These are phyloP conservation scores for Bombylius discolor DNA, from an alignment of 2,888 invertebrate genomes.

Conservation along the genomic window DNA sequence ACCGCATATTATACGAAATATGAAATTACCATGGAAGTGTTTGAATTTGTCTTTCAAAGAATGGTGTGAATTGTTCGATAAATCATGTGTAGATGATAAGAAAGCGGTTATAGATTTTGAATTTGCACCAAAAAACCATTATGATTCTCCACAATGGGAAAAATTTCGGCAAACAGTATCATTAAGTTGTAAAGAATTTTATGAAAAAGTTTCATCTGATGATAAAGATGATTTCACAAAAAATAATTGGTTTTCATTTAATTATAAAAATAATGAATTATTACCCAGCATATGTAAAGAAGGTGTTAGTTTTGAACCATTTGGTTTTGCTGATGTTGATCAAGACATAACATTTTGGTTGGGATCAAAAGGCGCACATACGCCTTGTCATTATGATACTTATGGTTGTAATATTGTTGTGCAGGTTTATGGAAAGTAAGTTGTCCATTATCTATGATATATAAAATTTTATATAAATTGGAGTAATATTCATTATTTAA, in stretches of 20 bases:
- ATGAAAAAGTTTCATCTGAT: background rate
- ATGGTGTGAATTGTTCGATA: conserved; percentile 23
- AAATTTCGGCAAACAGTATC: conserved; percentile 45
- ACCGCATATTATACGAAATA: conserved; percentile 27
- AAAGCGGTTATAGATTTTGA: conserved; percentile 19
- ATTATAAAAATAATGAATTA: conserved; percentile 25
- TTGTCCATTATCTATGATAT: background rate
- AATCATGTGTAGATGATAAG: background rate
- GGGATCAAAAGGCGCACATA: conserved; percentile 74
- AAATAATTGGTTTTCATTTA: conserved; percentile 37
- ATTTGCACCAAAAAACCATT: conserved; percentile 16
- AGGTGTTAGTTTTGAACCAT: conserved; percentile 48
- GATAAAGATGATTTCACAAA: conserved; percentile 22
- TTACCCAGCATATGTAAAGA: conserved; percentile 27
- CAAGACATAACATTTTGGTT: conserved; percentile 76
- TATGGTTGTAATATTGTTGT: conserved; percentile 89
- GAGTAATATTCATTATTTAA: background rate
- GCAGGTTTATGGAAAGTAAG: conserved; percentile 73
- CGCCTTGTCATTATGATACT: conserved; percentile 87
- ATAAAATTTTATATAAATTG: conserved; percentile 1
- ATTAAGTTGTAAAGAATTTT: conserved; percentile 52
- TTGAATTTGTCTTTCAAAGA: conserved; percentile 22
- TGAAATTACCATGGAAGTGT: conserved; percentile 25
- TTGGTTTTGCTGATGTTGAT: conserved; percentile 57
- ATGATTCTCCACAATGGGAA: conserved; percentile 66